Base-by-base conservation (phyloP, 2,113 vertebrate species). In the Zosterops japonicus region DNA sequence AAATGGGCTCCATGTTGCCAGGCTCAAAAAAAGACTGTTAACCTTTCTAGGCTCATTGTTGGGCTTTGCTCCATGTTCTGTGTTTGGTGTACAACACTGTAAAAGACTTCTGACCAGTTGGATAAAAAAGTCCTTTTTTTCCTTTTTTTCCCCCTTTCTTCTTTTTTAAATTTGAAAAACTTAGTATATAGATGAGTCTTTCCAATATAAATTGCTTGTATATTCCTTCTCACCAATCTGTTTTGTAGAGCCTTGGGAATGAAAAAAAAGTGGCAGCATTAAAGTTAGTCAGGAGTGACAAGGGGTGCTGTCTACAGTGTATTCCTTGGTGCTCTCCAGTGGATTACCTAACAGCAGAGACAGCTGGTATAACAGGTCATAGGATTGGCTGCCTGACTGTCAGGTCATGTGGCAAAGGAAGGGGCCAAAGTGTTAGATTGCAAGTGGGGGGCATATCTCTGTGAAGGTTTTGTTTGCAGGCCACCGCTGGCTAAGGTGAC, bases 361-460 rank as follows among this genome's bases (percentile, higher is more conserved):
- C 85, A 88, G 67, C 83, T 86, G 83, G 18, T 61, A 23, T 17
- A 27, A 14, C 8, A 25, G 63, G 59, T 93, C 79, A 93, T 5
- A 50, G 88, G 63, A 88, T 28, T 50, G 68, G 82, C 33, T 46
- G 57, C 49, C 82, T 86, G 46, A 31, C 63, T 50, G 8, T 31
- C 64, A 47, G 83, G 47, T 89, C 89, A 92, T 19, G 35, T 63
- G 83, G 86, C 56, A 55, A 70, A 88, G 86, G 76, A 83, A 67
- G 64, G 55, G 91, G 89, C 33, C 95, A 95, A 95, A 96, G 89
- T 77, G 47, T 92, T 84, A 74, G 50, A 74, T 55, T 96, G 88
- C 92, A 93, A 24, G 36, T 24, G 64, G 86, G 84, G 56, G 33
- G 42, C 16, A 9, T 55, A 44, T 55, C 71, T 57, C 90, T 19